Conservation (phyloP, 1,140 invertebrate species). For the Drosophila pandora region DNA sequence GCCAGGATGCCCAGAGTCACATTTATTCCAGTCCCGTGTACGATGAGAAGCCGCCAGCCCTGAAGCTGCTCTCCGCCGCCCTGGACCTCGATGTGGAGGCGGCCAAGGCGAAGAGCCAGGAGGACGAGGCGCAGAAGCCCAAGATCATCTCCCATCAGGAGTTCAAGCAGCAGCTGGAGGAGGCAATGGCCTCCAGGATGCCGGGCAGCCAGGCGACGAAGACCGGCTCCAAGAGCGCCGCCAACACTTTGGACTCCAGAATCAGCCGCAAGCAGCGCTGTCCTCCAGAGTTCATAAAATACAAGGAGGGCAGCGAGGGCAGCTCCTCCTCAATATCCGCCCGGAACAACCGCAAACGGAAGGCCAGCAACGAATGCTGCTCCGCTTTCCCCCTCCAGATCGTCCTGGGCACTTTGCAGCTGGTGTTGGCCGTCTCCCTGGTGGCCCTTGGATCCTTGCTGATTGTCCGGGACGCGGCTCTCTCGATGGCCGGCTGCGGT, state of each 20-base stretch:
- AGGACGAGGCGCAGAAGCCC: slow-evolving; percentile 41
- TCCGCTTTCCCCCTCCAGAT: slow-evolving; percentile 78
- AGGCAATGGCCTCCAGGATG: slow-evolving; percentile 49
- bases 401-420: slow-evolving; percentile 72
- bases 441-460: slow-evolving; percentile 76
- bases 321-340: slow-evolving; percentile 55
- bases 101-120: slow-evolving; percentile 5
- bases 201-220: slow-evolving; percentile 7
- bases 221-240: slow-evolving; percentile 30
- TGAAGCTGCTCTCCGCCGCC: slow-evolving; percentile 60
- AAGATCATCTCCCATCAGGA: slow-evolving; percentile 76
- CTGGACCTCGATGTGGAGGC: slow-evolving; percentile 24
- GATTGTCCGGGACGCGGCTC: slow-evolving; percentile 72
- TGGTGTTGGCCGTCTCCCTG: slow-evolving; percentile 74
- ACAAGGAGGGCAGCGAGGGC: slow-evolving; percentile 56
- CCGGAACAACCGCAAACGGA: slow-evolving; percentile 50
- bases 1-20: slow-evolving; percentile 78
- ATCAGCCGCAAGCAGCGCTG: slow-evolving; percentile 82
- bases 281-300: slow-evolving; percentile 77
- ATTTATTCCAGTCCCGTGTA: slow-evolving; percentile 82
- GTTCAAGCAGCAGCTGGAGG: slow-evolving; percentile 75
- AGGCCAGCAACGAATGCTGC: slow-evolving; percentile 69
- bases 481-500: slow-evolving; percentile 78
- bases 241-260: slow-evolving; percentile 70
- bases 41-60: slow-evolving; percentile 66